These are phyloP conservation scores for Exaiptasia diaphana DNA, from an alignment of 64 coral and sea anemone species.

Conservation along the genomic window DNA sequence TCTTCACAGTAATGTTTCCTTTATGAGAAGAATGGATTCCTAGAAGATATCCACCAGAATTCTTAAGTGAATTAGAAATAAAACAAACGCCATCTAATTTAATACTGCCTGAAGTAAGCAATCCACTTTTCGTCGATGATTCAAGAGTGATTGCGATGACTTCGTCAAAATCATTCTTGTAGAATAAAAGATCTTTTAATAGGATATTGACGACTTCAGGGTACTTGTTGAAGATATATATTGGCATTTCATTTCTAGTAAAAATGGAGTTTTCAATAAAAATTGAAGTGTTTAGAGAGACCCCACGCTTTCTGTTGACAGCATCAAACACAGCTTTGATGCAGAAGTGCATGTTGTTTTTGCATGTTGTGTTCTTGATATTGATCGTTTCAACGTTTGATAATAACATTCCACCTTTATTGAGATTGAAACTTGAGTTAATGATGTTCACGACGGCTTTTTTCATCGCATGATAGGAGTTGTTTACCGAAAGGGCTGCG, in stretches of 20 bases:
- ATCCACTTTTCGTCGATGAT: neutral
- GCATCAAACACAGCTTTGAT: neutral
- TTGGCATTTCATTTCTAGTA: neutral
- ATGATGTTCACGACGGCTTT: neutral
- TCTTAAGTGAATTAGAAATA: neutral
- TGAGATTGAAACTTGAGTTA: neutral
- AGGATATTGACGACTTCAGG: neutral
- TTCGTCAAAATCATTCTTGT: neutral
- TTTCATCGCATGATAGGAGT: neutral
- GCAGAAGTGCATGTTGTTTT: neutral
- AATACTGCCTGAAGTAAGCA: neutral
- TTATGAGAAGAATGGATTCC: neutral
- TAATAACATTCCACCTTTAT: too few relatives aligned
- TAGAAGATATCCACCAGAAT: neutral
- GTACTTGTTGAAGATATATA: neutral
- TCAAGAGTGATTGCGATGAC: neutral
- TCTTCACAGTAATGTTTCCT: neutral
- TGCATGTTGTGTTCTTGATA: too few relatives aligned
- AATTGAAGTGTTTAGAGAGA: neutral
- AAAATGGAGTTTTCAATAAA: neutral
- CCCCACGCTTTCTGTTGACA: neutral
- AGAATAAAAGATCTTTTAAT: neutral
- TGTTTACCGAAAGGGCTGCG: too few relatives aligned
- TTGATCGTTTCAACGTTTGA: too few relatives aligned
- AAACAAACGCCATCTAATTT: neutral